Base-by-base conservation (phyloP, 92 coral and sea anemone species). In the Epizoanthus stellaris region DNA sequence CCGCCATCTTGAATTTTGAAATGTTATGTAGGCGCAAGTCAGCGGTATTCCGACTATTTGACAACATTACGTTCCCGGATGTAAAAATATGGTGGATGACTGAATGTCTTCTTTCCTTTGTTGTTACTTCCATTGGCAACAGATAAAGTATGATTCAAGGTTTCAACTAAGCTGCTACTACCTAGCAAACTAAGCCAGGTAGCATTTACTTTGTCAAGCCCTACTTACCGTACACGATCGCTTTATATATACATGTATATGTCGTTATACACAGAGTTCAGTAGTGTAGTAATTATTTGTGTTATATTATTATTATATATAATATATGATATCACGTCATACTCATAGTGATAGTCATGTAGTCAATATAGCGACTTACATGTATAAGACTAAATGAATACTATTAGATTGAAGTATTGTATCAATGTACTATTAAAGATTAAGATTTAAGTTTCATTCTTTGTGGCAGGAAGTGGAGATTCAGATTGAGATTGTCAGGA, bases 1-100 rank as follows among this genome's bases (percentile, higher is more conserved):
- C 79, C 88, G 95, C 98, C 99, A 97, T 95, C 20, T 89, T 91
- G 95, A 67, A 76, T 45, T 70, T 73, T 42, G 42, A n/a, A 20
- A 20, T 47, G 76, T 49, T 0, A 61, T 82, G 30, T 77, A 64
- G 19, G 77, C 47, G 49, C 71, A 25, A n/a, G 7, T 10, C 91
- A 87, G 90, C 90, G 65, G 38, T 70, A 60, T 85, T 23, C 64
- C 76, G 13, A 5, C 14, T 15, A 13, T 16, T 16, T 34, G 68
- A 30, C 8, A 60, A 45, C 15, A 20, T n/a, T 6, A n/a, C 67
- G 2, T 23, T 85, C 89, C 92, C 92, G 92, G 89, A 89, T 89
- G 59, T 64, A 21, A 43, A n/a, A 43, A 45, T 20, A 42, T 52
- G 56, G 23, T 63, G 20, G 61, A 20, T 43, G 49, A 19, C 52